Evolutionary conservation across 1,140 invertebrate genomes (phyloP), one percentile per base, ranked within the genome.

Genomic region (Dinothrombium tinctorium): DNA sequence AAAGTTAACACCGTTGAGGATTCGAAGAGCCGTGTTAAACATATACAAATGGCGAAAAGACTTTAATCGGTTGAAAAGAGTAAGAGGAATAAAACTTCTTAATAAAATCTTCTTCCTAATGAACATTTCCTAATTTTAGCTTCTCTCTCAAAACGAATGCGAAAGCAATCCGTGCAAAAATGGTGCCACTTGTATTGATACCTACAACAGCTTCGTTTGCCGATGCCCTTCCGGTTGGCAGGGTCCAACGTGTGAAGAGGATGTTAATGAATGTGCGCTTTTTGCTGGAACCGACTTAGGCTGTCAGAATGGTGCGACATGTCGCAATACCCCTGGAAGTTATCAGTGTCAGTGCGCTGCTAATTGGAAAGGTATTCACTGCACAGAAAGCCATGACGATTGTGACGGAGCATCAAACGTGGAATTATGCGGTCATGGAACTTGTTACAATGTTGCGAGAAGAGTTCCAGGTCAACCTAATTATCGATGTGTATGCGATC

Each of bases 251-350:
- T 89, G 87, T 59, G 65, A 73, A 38, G 51, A 54, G 3, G 86
- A 92, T 56, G 65, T 89, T 0, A 77, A 95, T 54, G 87, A 94
- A 62, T 94, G 86, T 54, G 56, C 62, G 1, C 63, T 64, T 44
- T 81, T 73, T 52, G 59, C 63, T 4, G 79, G 80, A 14, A 87
- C 82, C 0, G 78, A 81, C 52, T 60, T 83, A n/a, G 86, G 83
- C 3, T 94, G 87, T 59, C 84, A 92, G 61, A 90, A 92, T 58
- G 77, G 76, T 14, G 84, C 74, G 0, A 78, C 71, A 5, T 92
- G 84, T 53, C 58, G 71, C 5, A 90, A 94, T 56, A 68, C 60
- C 51, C 61, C 69, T 33, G 69, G 75, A 39, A 32, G 65, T 63
- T 23, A 48, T 26, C 33, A 73, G 0, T 89, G 81, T 51, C 81